Conservation (phyloP, 92 coral and sea anemone species). For the Palythoa grandiflora region DNA sequence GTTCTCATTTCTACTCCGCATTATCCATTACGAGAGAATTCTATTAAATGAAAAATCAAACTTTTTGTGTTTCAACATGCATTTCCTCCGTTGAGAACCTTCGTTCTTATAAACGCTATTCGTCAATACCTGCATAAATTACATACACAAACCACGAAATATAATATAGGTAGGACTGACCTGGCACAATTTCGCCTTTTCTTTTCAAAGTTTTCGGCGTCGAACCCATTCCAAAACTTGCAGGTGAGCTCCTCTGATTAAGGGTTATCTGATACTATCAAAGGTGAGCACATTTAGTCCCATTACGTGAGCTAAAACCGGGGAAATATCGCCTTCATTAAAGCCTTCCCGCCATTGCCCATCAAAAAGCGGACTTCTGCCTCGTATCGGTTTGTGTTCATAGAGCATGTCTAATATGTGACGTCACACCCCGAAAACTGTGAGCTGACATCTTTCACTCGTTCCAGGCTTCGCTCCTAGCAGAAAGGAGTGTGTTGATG, state of each 20-base stretch:
- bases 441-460: conserved; percentile 9
- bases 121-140: conserved; percentile 81
- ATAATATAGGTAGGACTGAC: conserved; percentile 82
- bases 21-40: not conserved
- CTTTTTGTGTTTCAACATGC: not conserved
- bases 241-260: conserved; percentile 56
- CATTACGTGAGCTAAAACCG: conserved; percentile 59
- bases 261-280: conserved; percentile 45
- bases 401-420: conserved; percentile 52
- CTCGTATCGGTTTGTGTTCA: conserved; percentile 26
- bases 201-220: conserved; percentile 81
- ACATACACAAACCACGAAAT: conserved; percentile 73
- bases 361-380: conserved; percentile 28
- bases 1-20: not conserved
- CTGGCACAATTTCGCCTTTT: conserved; percentile 76
- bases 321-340: conserved; percentile 63
- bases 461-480: conserved; percentile 3
- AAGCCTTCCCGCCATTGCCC: conserved; percentile 86
- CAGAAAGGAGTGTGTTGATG: too few species aligned
- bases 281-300: conserved; percentile 42
- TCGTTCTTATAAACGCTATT: conserved; percentile 38
- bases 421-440: conserved; percentile 33
- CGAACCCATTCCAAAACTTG: conserved; percentile 83
- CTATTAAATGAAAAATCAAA: not conserved
- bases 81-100: not conserved